These are phyloP conservation scores for Allobates femoralis DNA, from an alignment of 2,797 vertebrate species.

Conservation along the genomic window DNA sequence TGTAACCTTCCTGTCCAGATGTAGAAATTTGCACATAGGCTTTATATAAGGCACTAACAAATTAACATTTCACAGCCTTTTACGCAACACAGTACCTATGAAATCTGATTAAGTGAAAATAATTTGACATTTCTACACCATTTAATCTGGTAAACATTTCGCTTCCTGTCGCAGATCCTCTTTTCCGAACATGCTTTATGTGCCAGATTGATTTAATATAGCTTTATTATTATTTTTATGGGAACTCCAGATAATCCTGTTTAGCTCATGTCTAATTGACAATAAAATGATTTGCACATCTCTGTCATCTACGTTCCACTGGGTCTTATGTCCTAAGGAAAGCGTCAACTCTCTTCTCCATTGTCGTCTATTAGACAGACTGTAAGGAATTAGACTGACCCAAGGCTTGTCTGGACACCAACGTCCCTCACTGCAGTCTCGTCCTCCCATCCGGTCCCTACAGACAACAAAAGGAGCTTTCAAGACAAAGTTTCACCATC, in stretches of 20 bases:
- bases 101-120: constrained; percentile 59
- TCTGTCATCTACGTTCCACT: neutral
- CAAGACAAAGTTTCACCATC: neutral
- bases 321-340: neutral
- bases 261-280: constrained; percentile 11
- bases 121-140: constrained; percentile 52
- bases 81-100: constrained; percentile 33
- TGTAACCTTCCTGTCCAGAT: constrained; percentile 46
- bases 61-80: constrained; percentile 52
- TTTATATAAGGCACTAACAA: constrained; percentile 46
- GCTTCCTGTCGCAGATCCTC: constrained; percentile 30
- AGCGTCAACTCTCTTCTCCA: neutral
- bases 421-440: neutral
- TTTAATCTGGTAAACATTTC: constrained; percentile 45
- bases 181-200: neutral
- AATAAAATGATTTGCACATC: neutral
- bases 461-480: neutral
- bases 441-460: neutral
- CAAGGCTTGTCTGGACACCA: neutral
- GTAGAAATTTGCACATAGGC: neutral
- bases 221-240: neutral
- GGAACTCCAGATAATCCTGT: constrained; percentile 2
- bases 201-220: neutral
- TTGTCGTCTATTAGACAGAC: neutral
- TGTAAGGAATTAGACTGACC: neutral